phyloP scores from a whole-genome alignment of 2,797 vertebrate species.

The Peromyscus aztecus region DNA sequence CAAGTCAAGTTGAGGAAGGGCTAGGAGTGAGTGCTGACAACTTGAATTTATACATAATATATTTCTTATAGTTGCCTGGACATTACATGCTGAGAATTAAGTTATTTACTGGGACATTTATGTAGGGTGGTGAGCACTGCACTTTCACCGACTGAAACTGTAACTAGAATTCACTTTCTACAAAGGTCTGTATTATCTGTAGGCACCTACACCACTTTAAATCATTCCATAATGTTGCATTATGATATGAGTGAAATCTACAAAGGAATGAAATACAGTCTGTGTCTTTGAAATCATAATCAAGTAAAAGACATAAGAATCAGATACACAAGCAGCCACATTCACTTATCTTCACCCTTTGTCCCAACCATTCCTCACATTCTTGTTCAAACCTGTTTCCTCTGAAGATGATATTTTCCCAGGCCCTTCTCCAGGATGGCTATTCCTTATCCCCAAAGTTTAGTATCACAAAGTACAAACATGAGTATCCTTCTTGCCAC shows the following conservation, averaged over 20 bases:
- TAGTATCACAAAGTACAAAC: not conserved
- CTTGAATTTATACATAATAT: not conserved
- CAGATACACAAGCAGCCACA: not conserved
- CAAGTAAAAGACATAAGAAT: not conserved
- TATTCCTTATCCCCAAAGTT: not conserved
- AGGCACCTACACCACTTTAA: not conserved
- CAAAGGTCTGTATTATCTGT: conserved; percentile 20
- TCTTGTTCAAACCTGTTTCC: not conserved
- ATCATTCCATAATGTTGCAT: conserved; percentile 6
- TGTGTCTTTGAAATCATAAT: not conserved
- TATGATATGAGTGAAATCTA: not conserved
- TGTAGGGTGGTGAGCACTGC: conserved; percentile 38
- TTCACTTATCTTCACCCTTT: not conserved
- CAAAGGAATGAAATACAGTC: not conserved
- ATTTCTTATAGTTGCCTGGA: not conserved
- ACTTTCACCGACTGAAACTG: conserved; percentile 26
- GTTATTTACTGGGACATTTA: not conserved
- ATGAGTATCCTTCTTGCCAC: not conserved
- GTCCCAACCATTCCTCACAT: not conserved
- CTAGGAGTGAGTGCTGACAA: not conserved
- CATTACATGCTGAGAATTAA: not conserved
- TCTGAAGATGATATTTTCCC: not conserved
- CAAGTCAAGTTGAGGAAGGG: not conserved
- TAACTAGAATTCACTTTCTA: conserved; percentile 13
- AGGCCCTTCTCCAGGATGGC: not conserved